phyloP scores from a whole-genome alignment of 2,797 vertebrate genomes.

The Alectoris magna region DNA sequence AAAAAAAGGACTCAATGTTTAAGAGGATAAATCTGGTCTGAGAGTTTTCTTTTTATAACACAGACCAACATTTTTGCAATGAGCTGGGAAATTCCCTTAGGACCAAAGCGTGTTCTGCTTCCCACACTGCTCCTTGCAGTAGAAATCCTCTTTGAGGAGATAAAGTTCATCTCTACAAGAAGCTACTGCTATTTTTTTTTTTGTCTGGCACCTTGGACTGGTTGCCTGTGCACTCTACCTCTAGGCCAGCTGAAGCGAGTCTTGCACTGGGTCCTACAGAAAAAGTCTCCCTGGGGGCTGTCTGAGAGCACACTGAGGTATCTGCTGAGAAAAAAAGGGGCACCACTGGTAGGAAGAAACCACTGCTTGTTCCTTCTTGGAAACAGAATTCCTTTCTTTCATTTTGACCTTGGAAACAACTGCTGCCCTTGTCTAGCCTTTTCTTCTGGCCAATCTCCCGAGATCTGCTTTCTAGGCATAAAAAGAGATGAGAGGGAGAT shows the following conservation, averaged over 20 bases:
- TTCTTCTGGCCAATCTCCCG: background rate
- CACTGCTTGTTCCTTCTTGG: background rate
- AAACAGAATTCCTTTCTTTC: slow-evolving; percentile 3
- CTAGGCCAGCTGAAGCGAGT: background rate
- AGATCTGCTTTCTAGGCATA: background rate
- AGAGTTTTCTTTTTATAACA: slow-evolving; percentile 27
- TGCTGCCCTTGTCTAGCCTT: background rate
- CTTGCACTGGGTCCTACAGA: background rate
- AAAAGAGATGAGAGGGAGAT: slow-evolving; percentile 2
- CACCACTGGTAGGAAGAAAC: background rate
- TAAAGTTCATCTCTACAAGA: background rate
- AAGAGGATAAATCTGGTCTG: background rate
- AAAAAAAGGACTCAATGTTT: background rate
- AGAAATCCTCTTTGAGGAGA: slow-evolving; percentile 10
- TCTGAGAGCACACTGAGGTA: background rate
- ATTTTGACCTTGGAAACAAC: slow-evolving; percentile 15
- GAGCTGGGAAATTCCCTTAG: slow-evolving; percentile 4
- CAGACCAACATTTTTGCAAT: background rate
- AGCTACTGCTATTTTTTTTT: background rate
- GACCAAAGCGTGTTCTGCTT: background rate
- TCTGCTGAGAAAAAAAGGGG: background rate
- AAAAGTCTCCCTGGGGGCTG: background rate
- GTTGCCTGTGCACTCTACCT: accelerated
- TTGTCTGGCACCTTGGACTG: background rate
- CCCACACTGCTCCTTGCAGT: background rate